A percentile compares a stretch with the other conserved stretches of the same genome.
These are phyloP conservation scores for Phoenicopterus ruber DNA, from an alignment of 2,113 vertebrate genomes.

Conservation along the genomic window DNA sequence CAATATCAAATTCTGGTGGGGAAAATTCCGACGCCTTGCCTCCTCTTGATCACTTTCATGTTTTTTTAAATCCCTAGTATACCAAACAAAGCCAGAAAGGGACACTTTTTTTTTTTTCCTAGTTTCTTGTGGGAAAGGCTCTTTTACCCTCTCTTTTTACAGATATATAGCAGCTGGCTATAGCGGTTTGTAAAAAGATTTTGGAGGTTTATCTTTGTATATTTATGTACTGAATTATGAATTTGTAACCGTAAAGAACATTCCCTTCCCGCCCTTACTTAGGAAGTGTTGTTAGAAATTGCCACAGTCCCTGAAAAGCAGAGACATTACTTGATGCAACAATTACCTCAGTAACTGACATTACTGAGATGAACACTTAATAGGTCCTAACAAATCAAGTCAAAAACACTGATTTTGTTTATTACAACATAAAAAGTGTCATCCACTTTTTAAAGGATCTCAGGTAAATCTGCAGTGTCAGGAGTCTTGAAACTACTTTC, in stretches of 20 bases:
- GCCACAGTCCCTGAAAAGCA: neutral
- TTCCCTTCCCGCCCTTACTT: accelerated
- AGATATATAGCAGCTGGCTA: neutral
- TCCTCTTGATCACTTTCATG: neutral
- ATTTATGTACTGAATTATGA: neutral
- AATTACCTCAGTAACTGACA: neutral
- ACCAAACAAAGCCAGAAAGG: neutral
- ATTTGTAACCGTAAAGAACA: neutral
- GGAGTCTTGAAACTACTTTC: neutral
- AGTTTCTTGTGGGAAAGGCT: neutral
- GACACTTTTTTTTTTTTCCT: neutral
- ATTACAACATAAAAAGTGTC: neutral
- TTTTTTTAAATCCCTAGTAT: neutral
- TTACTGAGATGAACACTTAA: neutral
- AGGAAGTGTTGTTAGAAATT: neutral
- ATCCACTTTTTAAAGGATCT: neutral
- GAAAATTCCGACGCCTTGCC: neutral
- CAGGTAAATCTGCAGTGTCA: neutral
- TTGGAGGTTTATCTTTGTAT: neutral
- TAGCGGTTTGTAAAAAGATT: neutral
- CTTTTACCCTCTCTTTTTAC: neutral
- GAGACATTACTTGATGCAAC: neutral
- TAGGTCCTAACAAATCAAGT: neutral
- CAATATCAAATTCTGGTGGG: neutral
- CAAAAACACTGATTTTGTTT: neutral